A percentile compares a stretch with the other conserved stretches of the same genome.
These are phyloP conservation scores for Pelobates cultripes DNA, from an alignment of 2,797 vertebrate genomes.

Conservation along the genomic window DNA sequence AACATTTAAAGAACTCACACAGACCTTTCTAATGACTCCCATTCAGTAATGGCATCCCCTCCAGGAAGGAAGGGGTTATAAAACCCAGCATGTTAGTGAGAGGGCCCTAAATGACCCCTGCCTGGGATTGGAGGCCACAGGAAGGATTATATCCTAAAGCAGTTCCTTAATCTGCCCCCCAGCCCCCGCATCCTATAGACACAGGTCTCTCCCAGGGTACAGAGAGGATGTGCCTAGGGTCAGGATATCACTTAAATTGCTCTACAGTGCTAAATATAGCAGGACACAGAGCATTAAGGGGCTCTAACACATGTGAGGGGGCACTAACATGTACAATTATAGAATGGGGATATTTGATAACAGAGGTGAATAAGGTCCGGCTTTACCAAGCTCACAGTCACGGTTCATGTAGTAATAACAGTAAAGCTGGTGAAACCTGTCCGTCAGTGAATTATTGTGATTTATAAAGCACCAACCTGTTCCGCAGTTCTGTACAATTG, in stretches of 20 bases:
- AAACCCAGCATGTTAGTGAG: background rate
- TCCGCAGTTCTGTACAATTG: too few species aligned
- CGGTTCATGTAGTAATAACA: too few species aligned
- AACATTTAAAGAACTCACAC: too few species aligned
- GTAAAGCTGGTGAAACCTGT: too few species aligned
- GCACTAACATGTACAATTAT: too few species aligned
- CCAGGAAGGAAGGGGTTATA: background rate
- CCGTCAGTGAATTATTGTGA: too few species aligned
- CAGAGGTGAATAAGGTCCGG: too few species aligned
- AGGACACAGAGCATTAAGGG: background rate
- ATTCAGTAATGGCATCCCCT: background rate
- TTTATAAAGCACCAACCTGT: too few species aligned
- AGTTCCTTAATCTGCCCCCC: background rate
- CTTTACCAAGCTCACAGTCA: too few species aligned
- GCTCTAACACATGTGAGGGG: too few species aligned
- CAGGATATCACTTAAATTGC: slow-evolving; percentile 2
- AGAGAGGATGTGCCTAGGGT: slow-evolving; percentile 15
- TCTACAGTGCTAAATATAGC: slow-evolving; percentile 21
- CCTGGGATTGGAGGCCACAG: background rate
- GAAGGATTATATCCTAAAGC: background rate
- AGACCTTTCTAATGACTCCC: too few species aligned
- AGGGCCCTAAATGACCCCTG: background rate
- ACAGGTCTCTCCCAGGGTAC: slow-evolving; percentile 1
- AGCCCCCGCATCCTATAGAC: slow-evolving; percentile 35
- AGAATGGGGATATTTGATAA: too few species aligned